phyloP scores from a whole-genome alignment of 2,797 vertebrate genomes.

The Enteromius treurensis region DNA sequence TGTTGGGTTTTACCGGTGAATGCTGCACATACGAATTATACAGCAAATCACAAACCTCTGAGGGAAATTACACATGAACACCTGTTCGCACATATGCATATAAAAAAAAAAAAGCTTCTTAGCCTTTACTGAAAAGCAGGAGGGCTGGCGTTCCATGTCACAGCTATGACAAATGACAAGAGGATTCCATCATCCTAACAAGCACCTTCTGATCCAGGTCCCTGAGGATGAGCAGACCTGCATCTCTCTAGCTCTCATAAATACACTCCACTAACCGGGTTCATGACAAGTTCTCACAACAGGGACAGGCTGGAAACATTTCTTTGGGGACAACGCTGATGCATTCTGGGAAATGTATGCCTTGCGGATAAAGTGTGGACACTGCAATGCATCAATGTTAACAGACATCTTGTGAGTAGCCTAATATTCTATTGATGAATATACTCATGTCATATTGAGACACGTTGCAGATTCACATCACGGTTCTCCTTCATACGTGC shows the following conservation, averaged over 20 bases:
- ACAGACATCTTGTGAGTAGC: background rate
- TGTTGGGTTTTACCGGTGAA: background rate
- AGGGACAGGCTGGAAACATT: background rate
- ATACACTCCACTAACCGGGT: conserved; percentile 29
- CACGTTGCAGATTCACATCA: background rate
- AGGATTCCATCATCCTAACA: conserved; percentile 41
- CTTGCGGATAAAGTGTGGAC: background rate
- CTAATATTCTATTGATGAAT: conserved; percentile 4
- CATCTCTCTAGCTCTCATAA: conserved; percentile 22
- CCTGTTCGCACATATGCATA: background rate
- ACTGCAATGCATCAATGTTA: background rate
- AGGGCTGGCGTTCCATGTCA: background rate
- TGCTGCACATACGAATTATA: background rate
- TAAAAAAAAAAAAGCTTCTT: background rate
- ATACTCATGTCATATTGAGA: background rate
- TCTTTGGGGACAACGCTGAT: background rate
- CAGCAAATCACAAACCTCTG: conserved; percentile 14
- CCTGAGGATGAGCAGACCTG: conserved; percentile 35
- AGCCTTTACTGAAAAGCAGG: background rate
- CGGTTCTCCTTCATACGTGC: conserved; percentile 55
- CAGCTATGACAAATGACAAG: conserved; percentile 38
- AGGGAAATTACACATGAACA: conserved; percentile 20
- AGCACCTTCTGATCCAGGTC: conserved; percentile 36
- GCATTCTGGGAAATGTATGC: conserved; percentile 47
- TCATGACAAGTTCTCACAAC: conserved; percentile 18